Base-by-base conservation (phyloP, 2,113 vertebrate genomes). In the Nothoprocta pentlandii region DNA sequence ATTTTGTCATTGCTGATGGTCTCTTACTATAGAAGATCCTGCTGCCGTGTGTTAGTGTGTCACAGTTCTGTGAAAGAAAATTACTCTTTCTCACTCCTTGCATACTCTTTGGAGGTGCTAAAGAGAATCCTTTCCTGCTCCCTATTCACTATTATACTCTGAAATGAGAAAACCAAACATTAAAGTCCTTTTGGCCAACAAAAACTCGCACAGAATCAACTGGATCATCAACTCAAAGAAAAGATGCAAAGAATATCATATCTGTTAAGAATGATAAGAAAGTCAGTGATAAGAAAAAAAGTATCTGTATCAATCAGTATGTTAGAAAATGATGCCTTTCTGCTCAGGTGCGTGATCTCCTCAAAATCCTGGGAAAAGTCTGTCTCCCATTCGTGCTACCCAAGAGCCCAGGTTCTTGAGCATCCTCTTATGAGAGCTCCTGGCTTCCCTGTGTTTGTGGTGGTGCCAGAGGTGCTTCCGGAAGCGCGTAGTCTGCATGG, bases 381-480 rank as follows among this genome's bases (percentile, higher is more conserved):
- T 80, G 64, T 62, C 32, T 94, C 75, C 42, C 51, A 68, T 63
- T 77, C 59, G 73, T 42, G 87, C 44, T 9, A 56, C 17, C 20
- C 68, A 91, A 84, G 53, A 64, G 47, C 39, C 21, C 53, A 44
- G 56, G 84, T 53, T 42, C 20, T 42, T 58, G 70, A 0, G 7
- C 85, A 91, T 51, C 25, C 19, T 47, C 28, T 81, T 80, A 88
- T 90, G 64, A 90, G 61, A 83, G 71, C 71, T 87, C 49, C 67
- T 80, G 67, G 63, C 59, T 95, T 87, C 0, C 0, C 36, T 73
- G 44, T 68, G 62, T 79, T 95, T 88, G 56, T 87, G 80, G 70
- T 84, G 47, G 32, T 91, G 76, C 47, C 25, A 2, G 17, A 94
- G 66, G 62, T 77, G 90, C 92, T 95, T 93, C 90, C 46, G 92